Evolutionary conservation across 30 jellyfish, hydroid and myxozoan species (phyloP).

Genomic region (Sanderia malayensis): DNA sequence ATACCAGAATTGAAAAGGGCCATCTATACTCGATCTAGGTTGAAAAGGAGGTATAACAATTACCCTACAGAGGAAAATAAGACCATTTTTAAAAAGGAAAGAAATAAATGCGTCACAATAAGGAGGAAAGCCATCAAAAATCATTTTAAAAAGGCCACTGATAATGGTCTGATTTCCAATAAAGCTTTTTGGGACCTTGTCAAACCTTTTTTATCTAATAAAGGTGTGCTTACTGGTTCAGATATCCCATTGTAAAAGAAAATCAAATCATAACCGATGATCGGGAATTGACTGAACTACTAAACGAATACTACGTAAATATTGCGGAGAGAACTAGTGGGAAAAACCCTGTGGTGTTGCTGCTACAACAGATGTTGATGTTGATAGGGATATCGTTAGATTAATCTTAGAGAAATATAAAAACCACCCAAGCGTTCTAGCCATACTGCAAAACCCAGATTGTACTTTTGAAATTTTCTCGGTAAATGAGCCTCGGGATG

Average conservation of each 20-base stretch:
- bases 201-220: neutral
- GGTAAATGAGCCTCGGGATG: too few species aligned
- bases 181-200: constrained; percentile 9
- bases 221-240: neutral
- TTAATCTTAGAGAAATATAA: constrained; percentile 1
- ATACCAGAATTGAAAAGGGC: constrained; percentile 3
- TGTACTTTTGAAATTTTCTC: too few species aligned
- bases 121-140: constrained; percentile 3
- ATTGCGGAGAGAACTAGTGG: constrained; percentile 1
- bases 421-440: too few species aligned
- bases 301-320: constrained; percentile 1
- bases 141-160: neutral
- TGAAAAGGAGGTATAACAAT: neutral
- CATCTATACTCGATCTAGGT: constrained; percentile 2
- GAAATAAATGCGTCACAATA: neutral
- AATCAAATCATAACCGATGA: neutral
- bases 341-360: neutral
- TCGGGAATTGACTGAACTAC: neutral
- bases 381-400: neutral
- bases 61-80: constrained; percentile 2
- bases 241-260: neutral
- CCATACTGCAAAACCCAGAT: too few species aligned
- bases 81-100: neutral
- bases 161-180: neutral
- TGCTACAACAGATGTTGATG: neutral